Evolutionary conservation across 1,140 invertebrate species (phyloP).

Genomic region (Oscheius sp.): DNA sequence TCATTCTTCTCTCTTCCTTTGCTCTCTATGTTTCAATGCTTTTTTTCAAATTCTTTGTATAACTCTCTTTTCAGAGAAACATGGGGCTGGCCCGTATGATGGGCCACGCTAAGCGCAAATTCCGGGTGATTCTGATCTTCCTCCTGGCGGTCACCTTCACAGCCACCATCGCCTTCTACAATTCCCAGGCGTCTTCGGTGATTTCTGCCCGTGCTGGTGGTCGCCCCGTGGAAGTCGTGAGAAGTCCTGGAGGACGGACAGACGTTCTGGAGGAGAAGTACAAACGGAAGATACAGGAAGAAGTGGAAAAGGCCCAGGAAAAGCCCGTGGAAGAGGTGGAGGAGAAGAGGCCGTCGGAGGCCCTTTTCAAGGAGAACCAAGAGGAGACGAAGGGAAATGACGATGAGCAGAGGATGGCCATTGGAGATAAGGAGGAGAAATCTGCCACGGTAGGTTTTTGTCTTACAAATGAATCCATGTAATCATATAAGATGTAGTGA

Average conservation of each 20-base stretch:
- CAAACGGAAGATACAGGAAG: background rate
- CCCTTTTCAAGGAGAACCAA: background rate
- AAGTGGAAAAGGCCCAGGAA: no score
- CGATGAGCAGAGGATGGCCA: background rate
- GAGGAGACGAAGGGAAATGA: background rate
- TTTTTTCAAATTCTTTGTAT: no score
- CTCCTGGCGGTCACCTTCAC: background rate
- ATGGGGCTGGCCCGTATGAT: background rate
- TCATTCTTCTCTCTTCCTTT: no score
- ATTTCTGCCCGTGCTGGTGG: background rate
- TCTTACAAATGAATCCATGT: background rate
- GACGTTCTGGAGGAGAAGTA: background rate
- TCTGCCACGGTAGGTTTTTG: background rate
- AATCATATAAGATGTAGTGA: background rate
- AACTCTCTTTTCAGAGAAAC: background rate
- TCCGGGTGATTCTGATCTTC: background rate
- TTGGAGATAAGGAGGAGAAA: no score
- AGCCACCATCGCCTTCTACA: background rate
- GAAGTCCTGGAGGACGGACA: background rate
- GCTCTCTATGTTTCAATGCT: no score
- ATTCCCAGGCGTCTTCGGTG: background rate
- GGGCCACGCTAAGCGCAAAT: background rate
- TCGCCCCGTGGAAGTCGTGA: background rate
- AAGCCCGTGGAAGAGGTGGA: background rate
- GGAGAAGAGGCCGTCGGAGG: background rate